phyloP scores from a whole-genome alignment of 2,888 invertebrate genomes.

The Lissonota sp. region DNA sequence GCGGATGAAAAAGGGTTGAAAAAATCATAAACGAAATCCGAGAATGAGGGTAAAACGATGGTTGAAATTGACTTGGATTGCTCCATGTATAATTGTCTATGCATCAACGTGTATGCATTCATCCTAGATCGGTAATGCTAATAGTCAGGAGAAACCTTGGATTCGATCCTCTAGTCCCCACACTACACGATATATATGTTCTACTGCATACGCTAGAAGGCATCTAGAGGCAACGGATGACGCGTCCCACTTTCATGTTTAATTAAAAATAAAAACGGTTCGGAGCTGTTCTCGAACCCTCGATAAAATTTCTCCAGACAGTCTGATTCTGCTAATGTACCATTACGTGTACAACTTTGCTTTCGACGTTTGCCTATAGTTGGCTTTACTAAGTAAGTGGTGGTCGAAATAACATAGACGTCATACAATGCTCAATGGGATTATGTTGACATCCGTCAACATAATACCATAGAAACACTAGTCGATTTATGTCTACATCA shows the following conservation, averaged over 20 bases:
- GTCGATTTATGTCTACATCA: no score
- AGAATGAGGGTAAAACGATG: no score
- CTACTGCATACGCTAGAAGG: constrained; percentile 4
- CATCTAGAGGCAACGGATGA: constrained; percentile 19
- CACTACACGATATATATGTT: background rate
- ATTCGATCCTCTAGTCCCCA: constrained; percentile 35
- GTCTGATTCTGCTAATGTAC: background rate
- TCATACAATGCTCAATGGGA: no score
- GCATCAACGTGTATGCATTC: background rate
- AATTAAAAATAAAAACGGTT: constrained; percentile 47
- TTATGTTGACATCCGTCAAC: no score
- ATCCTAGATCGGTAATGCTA: constrained; percentile 17
- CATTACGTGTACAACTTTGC: no score
- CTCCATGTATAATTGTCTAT: background rate
- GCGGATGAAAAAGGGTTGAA: no score
- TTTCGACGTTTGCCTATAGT: no score
- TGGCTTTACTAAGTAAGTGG: no score
- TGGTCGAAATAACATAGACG: no score
- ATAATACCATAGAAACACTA: no score
- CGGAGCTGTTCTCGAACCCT: background rate
- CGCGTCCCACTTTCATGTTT: constrained; percentile 57
- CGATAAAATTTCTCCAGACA: constrained; percentile 34
- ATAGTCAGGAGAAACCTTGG: constrained; percentile 51
- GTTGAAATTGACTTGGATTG: no score
- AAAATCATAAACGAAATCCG: no score